Conservation (phyloP, 64 coral and sea anemone genomes). For the Dendrophyllia cribrosa region DNA sequence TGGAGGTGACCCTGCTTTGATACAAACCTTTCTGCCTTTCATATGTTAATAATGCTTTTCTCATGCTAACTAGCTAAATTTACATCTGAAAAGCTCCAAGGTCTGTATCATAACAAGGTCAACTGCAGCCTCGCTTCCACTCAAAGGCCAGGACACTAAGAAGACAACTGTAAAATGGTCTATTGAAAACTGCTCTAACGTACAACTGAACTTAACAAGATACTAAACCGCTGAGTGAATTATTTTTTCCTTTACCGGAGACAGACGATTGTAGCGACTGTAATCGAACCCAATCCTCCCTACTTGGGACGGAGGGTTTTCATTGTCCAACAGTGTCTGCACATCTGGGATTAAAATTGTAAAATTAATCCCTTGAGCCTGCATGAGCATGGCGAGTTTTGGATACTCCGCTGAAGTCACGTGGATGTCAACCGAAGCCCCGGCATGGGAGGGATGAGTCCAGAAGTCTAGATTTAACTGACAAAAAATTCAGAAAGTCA, state of each 20-base stretch:
- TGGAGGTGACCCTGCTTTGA: no score
- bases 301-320: constrained; percentile 36
- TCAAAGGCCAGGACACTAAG: no score
- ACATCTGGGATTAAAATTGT: constrained; percentile 68
- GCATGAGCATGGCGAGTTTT: constrained; percentile 27
- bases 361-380: constrained; percentile 48
- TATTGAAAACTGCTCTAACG: no score
- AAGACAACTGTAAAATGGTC: no score
- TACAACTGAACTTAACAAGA: no score
- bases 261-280: constrained; percentile 41
- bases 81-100: no score
- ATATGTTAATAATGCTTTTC: no score
- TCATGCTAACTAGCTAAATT: no score
- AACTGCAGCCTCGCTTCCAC: no score
- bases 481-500: neutral
- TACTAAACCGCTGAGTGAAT: no score
- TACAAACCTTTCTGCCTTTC: no score
- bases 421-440: constrained; percentile 51
- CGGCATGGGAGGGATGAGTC: constrained; percentile 63
- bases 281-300: constrained; percentile 58
- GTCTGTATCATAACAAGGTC: no score
- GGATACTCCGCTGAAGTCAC: constrained; percentile 44
- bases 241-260: neutral
- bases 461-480: constrained; percentile 72
- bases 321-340: constrained; percentile 27